Conservation (phyloP, 2,113 vertebrate genomes). For the Acanthochromis polyacanthus region DNA sequence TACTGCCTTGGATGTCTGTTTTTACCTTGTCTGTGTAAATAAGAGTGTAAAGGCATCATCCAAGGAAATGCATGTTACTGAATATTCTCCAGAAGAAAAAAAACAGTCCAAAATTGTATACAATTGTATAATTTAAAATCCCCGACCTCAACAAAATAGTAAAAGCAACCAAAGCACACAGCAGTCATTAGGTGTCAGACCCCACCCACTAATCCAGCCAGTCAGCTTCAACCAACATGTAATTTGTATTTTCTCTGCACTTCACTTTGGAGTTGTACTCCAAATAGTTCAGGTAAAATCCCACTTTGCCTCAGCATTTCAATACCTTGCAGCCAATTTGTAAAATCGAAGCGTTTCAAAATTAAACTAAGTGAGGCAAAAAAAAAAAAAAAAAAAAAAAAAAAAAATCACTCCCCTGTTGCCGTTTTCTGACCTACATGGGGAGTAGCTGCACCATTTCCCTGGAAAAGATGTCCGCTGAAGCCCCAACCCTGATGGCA, state of each 20-base stretch:
- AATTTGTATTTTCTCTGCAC: constrained; percentile 75
- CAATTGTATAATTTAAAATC: constrained; percentile 83
- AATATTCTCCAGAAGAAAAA: constrained; percentile 42
- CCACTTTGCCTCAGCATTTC: constrained; percentile 18
- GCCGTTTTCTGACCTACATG: constrained; percentile 31
- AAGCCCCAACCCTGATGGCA: not conserved
- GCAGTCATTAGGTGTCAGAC: constrained; percentile 85
- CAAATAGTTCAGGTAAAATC: constrained; percentile 63
- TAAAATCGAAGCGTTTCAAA: constrained; percentile 5
- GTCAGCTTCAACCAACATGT: constrained; percentile 60
- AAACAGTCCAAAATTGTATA: constrained; percentile 59
- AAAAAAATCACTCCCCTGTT: not conserved
- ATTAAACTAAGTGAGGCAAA: not conserved
- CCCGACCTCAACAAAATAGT: constrained; percentile 78
- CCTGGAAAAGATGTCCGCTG: constrained; percentile 6
- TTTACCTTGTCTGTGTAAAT: not conserved
- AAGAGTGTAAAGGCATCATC: constrained; percentile 18
- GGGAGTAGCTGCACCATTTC: constrained; percentile 7
- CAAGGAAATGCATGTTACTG: constrained; percentile 35
- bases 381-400: constrained; percentile 23
- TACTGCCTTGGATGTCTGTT: not conserved
- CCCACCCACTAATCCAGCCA: constrained; percentile 64
- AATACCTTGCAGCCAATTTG: not conserved
- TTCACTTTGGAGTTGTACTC: constrained; percentile 57
- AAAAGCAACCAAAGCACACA: constrained; percentile 89